Base-by-base conservation (phyloP, 1,140 invertebrate species). In the Macrocentrus cingulum region DNA sequence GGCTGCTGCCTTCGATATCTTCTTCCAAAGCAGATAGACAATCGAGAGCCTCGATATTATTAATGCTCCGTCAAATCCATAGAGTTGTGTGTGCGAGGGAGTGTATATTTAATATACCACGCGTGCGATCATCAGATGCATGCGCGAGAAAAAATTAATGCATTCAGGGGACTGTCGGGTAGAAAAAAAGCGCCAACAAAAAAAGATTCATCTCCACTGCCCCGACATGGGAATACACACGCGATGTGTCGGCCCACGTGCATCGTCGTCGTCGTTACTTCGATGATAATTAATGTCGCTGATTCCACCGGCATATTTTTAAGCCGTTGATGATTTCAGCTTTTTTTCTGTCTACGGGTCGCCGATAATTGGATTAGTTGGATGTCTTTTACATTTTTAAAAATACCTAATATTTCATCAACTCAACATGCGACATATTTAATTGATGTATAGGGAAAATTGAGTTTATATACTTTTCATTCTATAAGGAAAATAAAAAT, bases 41-140 rank as follows among this genome's bases (percentile, higher is more conserved):
- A 63, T 66, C 58, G 65, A 41, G 44, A 37, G 54, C 44, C 41
- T 62, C 54, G 50, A 59, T 62, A 48, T 66, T 64, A 66, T 68
- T 68, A 69, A 69, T 69, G 66, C 55, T 16, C 48, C 46, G 52
- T 59, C 61, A 59, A 55, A 59, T 39, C 42, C 48, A 62, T 61
- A 49, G 57, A 4, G 62, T 65, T 63, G 60, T 57, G 60, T 61
- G 61, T 60, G 61, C 62, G 22, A 25, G 25, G 25, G 58, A 61
- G 46, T 23, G 18, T 37, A 37, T 64, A 58, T 55, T 49, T 54
- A 61, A 64, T 60, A 49, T 59, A 60, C 46, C 56, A 7, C 42
- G 37, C n/a, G 8, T 15, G 16, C 20, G 4, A 56, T 49, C 18
- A 15, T 9, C 16, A 20, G 4, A 19, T 13, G 4, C 16, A 51